phyloP scores from a whole-genome alignment of 92 coral and sea anemone genomes.

The Heliopora coerulea region DNA sequence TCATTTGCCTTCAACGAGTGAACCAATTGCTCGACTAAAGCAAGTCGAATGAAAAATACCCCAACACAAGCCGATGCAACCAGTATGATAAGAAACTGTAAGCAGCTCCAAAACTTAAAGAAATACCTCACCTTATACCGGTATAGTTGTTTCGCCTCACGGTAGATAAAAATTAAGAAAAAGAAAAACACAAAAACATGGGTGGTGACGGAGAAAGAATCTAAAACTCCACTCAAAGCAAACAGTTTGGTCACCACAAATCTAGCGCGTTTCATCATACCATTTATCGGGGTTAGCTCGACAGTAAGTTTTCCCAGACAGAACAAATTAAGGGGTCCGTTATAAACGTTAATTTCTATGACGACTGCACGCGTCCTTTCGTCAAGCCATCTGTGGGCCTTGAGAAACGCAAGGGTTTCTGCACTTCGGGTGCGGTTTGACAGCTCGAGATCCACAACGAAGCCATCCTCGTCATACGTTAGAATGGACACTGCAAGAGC shows the following conservation, averaged over 20 bases:
- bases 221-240: constrained; percentile 85
- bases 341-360: constrained; percentile 70
- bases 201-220: constrained; percentile 65
- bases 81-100: constrained; percentile 69
- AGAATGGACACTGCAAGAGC: constrained; percentile 54
- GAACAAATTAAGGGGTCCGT: constrained; percentile 75
- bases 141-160: constrained; percentile 80
- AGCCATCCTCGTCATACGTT: constrained; percentile 77
- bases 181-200: constrained; percentile 74
- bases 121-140: constrained; percentile 67
- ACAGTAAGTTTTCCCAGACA: constrained; percentile 74
- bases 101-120: constrained; percentile 77
- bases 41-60: constrained; percentile 74
- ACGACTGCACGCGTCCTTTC: constrained; percentile 75
- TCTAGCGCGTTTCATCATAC: constrained; percentile 17
- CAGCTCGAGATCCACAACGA: constrained; percentile 61
- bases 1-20: constrained; percentile 52
- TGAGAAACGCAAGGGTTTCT: constrained; percentile 58
- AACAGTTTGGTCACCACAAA: constrained; percentile 74
- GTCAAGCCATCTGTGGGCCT: constrained; percentile 76
- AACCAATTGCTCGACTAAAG: constrained; percentile 66
- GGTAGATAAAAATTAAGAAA: constrained; percentile 79
- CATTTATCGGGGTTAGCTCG: constrained; percentile 81
- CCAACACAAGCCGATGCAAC: constrained; percentile 68
- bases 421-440: constrained; percentile 68